Percentiles rank a stretch among this genome's conserved stretches.
phyloP scores from a whole-genome alignment of 2,113 vertebrate species.

The Sorex araneus region DNA sequence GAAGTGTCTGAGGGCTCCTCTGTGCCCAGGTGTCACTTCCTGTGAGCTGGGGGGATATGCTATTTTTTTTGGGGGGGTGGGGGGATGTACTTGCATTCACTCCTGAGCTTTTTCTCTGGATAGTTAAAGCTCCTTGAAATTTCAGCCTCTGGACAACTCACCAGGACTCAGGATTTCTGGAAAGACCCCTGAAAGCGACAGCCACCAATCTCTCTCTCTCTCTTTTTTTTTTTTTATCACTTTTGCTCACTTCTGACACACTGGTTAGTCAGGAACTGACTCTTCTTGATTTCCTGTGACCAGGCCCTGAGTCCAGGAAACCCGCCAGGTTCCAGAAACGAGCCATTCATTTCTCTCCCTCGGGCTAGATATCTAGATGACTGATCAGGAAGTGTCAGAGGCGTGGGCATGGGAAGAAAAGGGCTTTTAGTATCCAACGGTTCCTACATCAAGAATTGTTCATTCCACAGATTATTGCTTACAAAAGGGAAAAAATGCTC shows the following conservation, averaged over 20 bases:
- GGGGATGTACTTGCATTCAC: too few species aligned
- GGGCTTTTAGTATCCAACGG: constrained; percentile 13
- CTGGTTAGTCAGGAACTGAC: neutral
- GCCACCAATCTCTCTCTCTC: too few species aligned
- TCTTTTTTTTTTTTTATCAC: neutral
- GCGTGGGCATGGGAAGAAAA: neutral
- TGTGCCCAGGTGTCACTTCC: too few species aligned
- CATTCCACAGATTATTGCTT: neutral
- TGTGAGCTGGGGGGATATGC: too few species aligned
- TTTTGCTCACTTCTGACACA: neutral
- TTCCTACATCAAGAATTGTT: neutral
- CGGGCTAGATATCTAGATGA: neutral
- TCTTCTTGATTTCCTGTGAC: neutral
- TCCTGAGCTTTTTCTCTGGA: too few species aligned
- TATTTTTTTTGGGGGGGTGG: too few species aligned
- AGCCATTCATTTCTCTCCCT: neutral
- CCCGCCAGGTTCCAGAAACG: neutral
- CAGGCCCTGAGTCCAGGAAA: neutral
- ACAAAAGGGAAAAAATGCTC: neutral
- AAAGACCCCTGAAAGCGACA: too few species aligned
- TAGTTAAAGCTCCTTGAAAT: too few species aligned
- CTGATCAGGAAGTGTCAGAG: constrained; percentile 21
- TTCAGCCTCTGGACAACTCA: too few species aligned
- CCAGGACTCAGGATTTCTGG: too few species aligned
- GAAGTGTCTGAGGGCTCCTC: too few species aligned